phyloP scores from a whole-genome alignment of 2,888 invertebrate genomes.

The Trissolcus japonicus region DNA sequence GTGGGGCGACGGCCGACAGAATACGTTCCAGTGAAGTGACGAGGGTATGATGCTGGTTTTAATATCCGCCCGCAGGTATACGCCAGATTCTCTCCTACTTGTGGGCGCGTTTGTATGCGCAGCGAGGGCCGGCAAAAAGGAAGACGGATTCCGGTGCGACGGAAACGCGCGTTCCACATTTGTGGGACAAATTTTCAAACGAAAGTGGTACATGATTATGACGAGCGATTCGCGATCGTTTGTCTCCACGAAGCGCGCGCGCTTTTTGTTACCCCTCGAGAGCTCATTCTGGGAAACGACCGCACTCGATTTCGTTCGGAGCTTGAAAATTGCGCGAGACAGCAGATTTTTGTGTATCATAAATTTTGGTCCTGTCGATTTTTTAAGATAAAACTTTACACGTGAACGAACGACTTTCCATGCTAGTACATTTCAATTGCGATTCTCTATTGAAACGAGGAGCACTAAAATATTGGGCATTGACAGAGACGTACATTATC shows the following conservation, averaged over 20 bases:
- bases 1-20: slow-evolving; percentile 55
- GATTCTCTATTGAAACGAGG: background rate
- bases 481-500: background rate
- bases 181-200: slow-evolving; percentile 23
- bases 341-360: too few relatives aligned
- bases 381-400: too few relatives aligned
- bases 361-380: too few relatives aligned
- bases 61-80: slow-evolving; percentile 75
- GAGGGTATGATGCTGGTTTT: slow-evolving; percentile 76
- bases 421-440: background rate
- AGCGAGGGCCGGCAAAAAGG: slow-evolving; percentile 15
- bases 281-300: too few relatives aligned
- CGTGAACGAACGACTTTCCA: too few relatives aligned
- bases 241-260: too few relatives aligned
- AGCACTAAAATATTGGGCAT: background rate
- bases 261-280: too few relatives aligned
- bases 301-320: too few relatives aligned
- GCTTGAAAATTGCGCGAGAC: too few relatives aligned
- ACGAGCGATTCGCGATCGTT: too few relatives aligned
- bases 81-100: slow-evolving; percentile 43
- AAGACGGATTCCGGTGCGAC: slow-evolving; percentile 21
- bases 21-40: slow-evolving; percentile 70
- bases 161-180: slow-evolving; percentile 18
- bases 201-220: background rate
- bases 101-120: slow-evolving; percentile 14